Percentiles rank a stretch among this genome's conserved stretches.
These are phyloP conservation scores for Onychomys torridus DNA, from an alignment of 2,797 vertebrate genomes.

Conservation along the genomic window DNA sequence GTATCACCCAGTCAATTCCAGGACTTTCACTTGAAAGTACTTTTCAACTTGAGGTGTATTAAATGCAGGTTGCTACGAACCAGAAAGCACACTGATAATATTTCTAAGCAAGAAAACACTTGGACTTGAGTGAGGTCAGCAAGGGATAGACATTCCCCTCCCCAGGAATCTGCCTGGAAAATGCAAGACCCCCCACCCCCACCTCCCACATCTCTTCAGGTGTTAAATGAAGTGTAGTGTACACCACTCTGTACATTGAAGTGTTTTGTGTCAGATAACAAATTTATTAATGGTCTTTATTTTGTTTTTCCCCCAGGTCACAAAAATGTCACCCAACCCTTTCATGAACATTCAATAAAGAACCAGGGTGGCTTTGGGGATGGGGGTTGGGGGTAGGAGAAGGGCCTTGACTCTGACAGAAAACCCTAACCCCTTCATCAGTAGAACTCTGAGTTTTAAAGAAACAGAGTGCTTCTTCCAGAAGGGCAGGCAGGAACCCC, in stretches of 20 bases:
- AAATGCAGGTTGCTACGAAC: not conserved
- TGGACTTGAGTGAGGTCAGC: conserved; percentile 51
- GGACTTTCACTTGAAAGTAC: conserved; percentile 33
- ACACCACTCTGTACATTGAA: conserved; percentile 77
- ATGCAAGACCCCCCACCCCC: conserved; percentile 77
- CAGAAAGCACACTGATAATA: conserved; percentile 10
- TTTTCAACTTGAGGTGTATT: conserved; percentile 37
- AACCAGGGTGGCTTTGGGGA: conserved; percentile 75
- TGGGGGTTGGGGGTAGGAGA: not conserved
- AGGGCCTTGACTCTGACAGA: conserved; percentile 85
- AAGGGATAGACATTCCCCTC: conserved; percentile 64
- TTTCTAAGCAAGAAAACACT: conserved; percentile 61
- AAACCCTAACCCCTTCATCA: conserved; percentile 64
- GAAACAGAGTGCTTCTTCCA: conserved; percentile 63
- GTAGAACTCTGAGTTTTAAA: conserved; percentile 82
- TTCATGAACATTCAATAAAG: conserved; percentile 89
- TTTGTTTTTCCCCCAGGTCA: conserved; percentile 82
- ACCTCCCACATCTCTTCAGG: conserved; percentile 79
- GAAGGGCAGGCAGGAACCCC: conserved; percentile 21
- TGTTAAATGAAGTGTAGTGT: conserved; percentile 77
- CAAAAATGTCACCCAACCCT: conserved; percentile 86
- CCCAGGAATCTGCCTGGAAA: conserved; percentile 69
- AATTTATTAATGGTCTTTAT: conserved; percentile 88
- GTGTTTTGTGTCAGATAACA: conserved; percentile 85
- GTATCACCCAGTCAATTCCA: not conserved